phyloP scores from a whole-genome alignment of 2,113 vertebrate species.

The Nicator chloris region DNA sequence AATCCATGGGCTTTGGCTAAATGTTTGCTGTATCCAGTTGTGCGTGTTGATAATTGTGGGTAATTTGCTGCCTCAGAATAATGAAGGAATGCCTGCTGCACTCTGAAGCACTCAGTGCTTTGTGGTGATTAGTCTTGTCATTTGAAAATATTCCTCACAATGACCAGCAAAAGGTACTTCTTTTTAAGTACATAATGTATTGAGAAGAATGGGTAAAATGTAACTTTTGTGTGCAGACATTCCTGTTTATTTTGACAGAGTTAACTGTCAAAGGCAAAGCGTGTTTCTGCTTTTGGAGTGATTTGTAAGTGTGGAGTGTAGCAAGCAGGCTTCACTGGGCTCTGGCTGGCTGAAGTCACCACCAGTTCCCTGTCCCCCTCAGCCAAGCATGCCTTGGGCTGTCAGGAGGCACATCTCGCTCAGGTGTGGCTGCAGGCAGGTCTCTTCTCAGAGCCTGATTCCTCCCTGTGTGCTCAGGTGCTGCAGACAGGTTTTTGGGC shows the following conservation, averaged over 20 bases:
- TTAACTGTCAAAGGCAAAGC: not conserved
- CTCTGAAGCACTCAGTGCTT: not conserved
- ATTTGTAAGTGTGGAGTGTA: not conserved
- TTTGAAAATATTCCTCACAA: not conserved
- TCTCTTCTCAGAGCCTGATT: not conserved
- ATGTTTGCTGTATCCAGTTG: slow-evolving; percentile 46
- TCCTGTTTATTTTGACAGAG: not conserved
- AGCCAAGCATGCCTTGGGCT: not conserved
- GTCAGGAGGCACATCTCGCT: not conserved
- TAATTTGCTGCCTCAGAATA: slow-evolving; percentile 37
- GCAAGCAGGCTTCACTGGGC: not conserved
- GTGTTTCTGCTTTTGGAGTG: not conserved
- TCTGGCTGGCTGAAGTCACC: not conserved
- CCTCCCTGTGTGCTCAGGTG: not conserved
- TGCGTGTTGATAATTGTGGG: slow-evolving; percentile 23
- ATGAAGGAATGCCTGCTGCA: slow-evolving; percentile 25
- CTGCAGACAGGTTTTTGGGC: not conserved
- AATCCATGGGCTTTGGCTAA: not conserved
- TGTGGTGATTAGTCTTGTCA: not conserved
- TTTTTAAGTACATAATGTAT: not conserved
- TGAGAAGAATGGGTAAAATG: not conserved
- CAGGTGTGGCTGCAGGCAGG: not conserved
- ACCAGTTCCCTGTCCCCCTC: not conserved
- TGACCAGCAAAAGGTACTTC: not conserved
- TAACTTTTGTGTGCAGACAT: not conserved